Evolutionary conservation across 2,113 vertebrate species (phyloP).

Genomic region (Coregonus clupeaformis): DNA sequence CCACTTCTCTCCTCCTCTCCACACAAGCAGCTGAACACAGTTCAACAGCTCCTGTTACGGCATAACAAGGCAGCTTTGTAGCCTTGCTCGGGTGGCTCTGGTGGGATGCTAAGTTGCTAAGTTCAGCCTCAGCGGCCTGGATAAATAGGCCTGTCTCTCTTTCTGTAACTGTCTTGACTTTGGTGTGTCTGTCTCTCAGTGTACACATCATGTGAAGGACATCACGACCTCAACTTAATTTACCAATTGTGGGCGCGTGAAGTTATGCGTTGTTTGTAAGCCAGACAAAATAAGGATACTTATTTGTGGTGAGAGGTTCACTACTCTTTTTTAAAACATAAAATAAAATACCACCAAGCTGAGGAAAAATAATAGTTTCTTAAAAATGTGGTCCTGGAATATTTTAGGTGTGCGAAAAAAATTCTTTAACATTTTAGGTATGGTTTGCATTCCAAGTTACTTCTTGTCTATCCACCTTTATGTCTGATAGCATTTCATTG

Average conservation of each 20-base stretch:
- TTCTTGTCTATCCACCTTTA: not conserved
- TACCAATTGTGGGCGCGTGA: slow-evolving; percentile 49
- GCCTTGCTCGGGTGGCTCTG: slow-evolving; percentile 58
- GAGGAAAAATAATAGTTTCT: not conserved
- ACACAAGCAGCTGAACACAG: slow-evolving; percentile 60
- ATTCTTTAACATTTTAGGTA: too few species aligned
- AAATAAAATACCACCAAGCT: not conserved
- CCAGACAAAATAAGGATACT: slow-evolving; percentile 42
- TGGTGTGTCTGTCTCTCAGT: slow-evolving; percentile 22
- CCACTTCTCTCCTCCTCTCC: slow-evolving; percentile 47
- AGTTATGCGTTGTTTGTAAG: slow-evolving; percentile 36
- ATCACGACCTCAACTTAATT: slow-evolving; percentile 49
- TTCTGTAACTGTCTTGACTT: slow-evolving; percentile 37
- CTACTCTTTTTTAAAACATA: not conserved
- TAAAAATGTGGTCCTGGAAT: too few species aligned
- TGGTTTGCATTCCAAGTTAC: not conserved
- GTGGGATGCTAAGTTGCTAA: slow-evolving; percentile 51
- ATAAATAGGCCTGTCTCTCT: slow-evolving; percentile 52
- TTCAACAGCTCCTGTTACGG: slow-evolving; percentile 64
- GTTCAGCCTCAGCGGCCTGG: slow-evolving; percentile 51
- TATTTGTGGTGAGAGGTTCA: slow-evolving; percentile 23
- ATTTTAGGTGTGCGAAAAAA: too few species aligned
- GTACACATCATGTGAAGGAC: slow-evolving; percentile 58
- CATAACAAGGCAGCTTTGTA: slow-evolving; percentile 64
- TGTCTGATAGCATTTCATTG: not conserved